These are phyloP conservation scores for Aphelenchoides besseyi DNA, from an alignment of 1,140 invertebrate genomes.

Conservation along the genomic window DNA sequence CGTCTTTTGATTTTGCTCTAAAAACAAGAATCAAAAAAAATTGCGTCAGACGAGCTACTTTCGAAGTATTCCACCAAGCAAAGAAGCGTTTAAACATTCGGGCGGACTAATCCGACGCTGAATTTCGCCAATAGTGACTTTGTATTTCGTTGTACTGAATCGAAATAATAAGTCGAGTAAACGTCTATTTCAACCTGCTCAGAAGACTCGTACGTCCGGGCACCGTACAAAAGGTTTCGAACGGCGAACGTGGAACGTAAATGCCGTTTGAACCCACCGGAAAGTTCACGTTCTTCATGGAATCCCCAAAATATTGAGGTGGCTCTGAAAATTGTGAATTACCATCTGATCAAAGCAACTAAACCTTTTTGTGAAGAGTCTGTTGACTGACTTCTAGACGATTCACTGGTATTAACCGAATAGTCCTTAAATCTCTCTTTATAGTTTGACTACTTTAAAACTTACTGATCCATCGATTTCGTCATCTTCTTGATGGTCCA, in stretches of 20 bases:
- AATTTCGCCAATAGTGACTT: constrained; percentile 97
- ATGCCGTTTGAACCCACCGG: neutral
- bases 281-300: neutral
- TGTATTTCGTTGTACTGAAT: constrained; percentile 95
- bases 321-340: constrained; percentile 14
- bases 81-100: constrained; percentile 96
- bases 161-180: neutral
- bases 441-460: neutral
- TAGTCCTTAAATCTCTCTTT: constrained; percentile 14
- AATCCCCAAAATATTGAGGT: neutral
- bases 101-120: constrained; percentile 92
- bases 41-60: constrained; percentile 69
- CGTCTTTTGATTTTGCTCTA: constrained; percentile 99
- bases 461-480: constrained; percentile 3
- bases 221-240: constrained; percentile 53
- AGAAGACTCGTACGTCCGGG: constrained; percentile 79
- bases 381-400: constrained; percentile 10
- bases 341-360: neutral
- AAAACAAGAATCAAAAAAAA: neutral
- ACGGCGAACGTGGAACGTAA: constrained; percentile 35
- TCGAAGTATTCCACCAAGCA: constrained; percentile 91
- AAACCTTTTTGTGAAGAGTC: constrained; percentile 19
- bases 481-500: neutral
- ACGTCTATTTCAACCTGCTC: constrained; percentile 65
- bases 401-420: constrained; percentile 14